A percentile compares a stretch with the other conserved stretches of the same genome.
phyloP scores from a whole-genome alignment of 2,888 invertebrate genomes.

The Pollenia angustigena region DNA sequence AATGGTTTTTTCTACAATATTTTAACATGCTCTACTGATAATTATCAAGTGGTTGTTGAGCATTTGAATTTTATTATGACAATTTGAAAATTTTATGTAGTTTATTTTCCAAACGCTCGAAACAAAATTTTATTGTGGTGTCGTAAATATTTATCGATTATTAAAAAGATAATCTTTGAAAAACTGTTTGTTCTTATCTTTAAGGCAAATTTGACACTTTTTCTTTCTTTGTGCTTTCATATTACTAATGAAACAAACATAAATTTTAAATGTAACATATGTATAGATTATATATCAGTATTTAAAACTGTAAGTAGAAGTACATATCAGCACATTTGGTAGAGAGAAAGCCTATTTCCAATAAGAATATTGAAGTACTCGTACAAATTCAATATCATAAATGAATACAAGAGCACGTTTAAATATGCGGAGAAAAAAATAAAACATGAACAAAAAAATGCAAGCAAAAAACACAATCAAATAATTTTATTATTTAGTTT shows the following conservation, averaged over 20 bases:
- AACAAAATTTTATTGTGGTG: neutral
- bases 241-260: neutral
- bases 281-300: neutral
- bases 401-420: too few species aligned
- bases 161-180: conserved; percentile 41
- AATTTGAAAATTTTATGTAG: conserved; percentile 27
- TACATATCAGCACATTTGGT: neutral
- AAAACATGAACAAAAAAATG: too few species aligned
- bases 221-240: too few species aligned
- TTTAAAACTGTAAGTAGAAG: neutral
- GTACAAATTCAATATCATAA: neutral
- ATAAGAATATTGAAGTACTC: neutral
- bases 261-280: neutral
- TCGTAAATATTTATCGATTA: conserved; percentile 34
- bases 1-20: neutral
- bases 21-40: conserved; percentile 56
- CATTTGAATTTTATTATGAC: conserved; percentile 27
- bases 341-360: neutral
- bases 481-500: too few species aligned
- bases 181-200: conserved; percentile 38
- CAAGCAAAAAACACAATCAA: too few species aligned
- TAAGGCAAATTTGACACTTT: conserved; percentile 34
- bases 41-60: conserved; percentile 53
- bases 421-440: too few species aligned
- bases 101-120: conserved; percentile 14